These are phyloP conservation scores for Drosophila setifemur DNA, from an alignment of 1,140 invertebrate genomes.

Conservation along the genomic window DNA sequence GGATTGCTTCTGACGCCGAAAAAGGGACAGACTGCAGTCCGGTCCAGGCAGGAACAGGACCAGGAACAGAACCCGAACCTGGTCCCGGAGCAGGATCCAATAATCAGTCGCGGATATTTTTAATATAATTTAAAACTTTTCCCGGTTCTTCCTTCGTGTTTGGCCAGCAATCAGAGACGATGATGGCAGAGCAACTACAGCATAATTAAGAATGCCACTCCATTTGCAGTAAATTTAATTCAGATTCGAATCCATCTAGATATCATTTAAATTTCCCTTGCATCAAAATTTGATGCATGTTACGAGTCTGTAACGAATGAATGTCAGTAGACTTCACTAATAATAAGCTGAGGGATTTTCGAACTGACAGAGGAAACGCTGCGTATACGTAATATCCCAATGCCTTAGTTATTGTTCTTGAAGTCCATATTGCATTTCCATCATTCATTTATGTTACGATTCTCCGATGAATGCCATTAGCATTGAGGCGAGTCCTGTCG, in stretches of 20 bases:
- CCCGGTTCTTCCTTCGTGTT: constrained; percentile 12
- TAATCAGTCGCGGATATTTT: constrained; percentile 48
- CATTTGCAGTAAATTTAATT: constrained; percentile 22
- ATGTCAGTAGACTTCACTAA: no score
- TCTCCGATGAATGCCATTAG: constrained; percentile 17
- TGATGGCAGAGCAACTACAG: constrained; percentile 31
- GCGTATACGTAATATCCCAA: neutral
- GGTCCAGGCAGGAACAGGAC: neutral
- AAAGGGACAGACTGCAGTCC: constrained; percentile 5
- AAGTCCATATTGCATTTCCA: constrained; percentile 6
- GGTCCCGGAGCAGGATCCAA: constrained; percentile 14
- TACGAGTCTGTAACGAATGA: no score
- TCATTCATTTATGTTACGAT: constrained; percentile 18
- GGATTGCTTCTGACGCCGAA: constrained; percentile 20
- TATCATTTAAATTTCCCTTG: no score
- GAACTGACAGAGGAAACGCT: no score
- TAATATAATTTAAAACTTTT: constrained; percentile 54
- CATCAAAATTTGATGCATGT: no score
- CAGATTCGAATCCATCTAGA: no score
- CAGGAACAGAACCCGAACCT: no score
- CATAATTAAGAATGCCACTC: constrained; percentile 34
- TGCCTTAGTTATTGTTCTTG: constrained; percentile 1
- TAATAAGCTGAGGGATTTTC: no score
- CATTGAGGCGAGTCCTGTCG: neutral
- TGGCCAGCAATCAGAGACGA: constrained; percentile 52